Evolutionary conservation across 2,888 invertebrate species (phyloP).

Genomic region (Dynastes maya): DNA sequence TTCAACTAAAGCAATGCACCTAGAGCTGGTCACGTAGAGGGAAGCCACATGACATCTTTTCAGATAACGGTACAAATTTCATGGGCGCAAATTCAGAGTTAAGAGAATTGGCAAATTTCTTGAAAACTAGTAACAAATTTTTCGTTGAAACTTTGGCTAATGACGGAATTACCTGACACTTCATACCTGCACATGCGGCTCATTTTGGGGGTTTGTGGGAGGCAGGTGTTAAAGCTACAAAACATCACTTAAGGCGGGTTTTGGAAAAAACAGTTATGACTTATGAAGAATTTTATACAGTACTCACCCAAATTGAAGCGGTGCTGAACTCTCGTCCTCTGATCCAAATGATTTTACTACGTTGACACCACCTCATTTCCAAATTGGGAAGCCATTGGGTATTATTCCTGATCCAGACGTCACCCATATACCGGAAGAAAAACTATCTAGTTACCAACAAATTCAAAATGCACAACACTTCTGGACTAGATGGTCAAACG

Average conservation of each 20-base stretch:
- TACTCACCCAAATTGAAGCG: too few species aligned
- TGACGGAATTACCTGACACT: background rate
- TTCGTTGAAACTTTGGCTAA: slow-evolving; percentile 46
- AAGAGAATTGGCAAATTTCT: background rate
- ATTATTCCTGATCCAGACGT: slow-evolving; percentile 58
- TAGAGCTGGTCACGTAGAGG: slow-evolving; percentile 56
- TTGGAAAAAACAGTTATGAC: too few species aligned
- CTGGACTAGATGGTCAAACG: slow-evolving; percentile 57
- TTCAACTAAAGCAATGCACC: slow-evolving; percentile 54
- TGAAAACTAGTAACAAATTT: slow-evolving; percentile 52
- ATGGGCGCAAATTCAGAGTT: slow-evolving; percentile 19
- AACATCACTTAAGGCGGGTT: too few species aligned
- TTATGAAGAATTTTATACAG: too few species aligned
- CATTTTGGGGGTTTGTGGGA: background rate
- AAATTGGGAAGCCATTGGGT: slow-evolving; percentile 59
- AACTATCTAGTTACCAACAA: slow-evolving; percentile 56
- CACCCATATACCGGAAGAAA: slow-evolving; percentile 48
- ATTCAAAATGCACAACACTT: slow-evolving; percentile 56
- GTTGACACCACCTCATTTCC: background rate
- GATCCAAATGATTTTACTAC: too few species aligned
- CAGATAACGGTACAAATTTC: slow-evolving; percentile 54
- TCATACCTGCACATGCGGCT: slow-evolving; percentile 55
- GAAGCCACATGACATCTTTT: slow-evolving; percentile 45
- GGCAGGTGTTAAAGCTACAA: too few species aligned
- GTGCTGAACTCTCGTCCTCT: too few species aligned